These are phyloP conservation scores for Dendropsophus ebraccatus DNA, from an alignment of 2,113 vertebrate species.

Conservation along the genomic window DNA sequence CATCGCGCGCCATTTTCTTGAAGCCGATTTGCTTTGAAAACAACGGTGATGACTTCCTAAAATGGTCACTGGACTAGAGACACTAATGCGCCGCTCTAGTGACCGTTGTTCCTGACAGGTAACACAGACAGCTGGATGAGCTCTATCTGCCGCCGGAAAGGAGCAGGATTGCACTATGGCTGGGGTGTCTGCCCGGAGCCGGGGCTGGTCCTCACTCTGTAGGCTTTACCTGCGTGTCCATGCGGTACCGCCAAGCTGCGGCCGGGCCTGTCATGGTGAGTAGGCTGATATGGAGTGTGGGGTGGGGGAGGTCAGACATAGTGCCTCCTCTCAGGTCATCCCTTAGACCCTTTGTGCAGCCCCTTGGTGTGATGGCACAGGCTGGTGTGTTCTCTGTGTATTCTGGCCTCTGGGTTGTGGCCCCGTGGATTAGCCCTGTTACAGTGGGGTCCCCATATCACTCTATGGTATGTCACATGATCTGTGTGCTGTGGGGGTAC, in stretches of 20 bases:
- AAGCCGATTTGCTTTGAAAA: not conserved
- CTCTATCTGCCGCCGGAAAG: conserved; percentile 12
- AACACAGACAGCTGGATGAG: conserved; percentile 17
- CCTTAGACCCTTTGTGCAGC: no score
- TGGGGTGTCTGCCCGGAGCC: conserved; percentile 68
- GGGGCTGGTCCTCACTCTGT: conserved; percentile 69
- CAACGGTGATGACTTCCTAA: not conserved
- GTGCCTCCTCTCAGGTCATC: not conserved
- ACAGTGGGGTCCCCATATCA: no score
- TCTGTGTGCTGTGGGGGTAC: not conserved
- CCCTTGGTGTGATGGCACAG: no score
- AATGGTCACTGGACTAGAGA: not conserved
- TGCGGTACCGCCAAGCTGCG: conserved; percentile 56
- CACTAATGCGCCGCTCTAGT: not conserved
- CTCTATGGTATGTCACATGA: not conserved
- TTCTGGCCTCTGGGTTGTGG: not conserved
- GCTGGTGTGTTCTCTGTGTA: no score
- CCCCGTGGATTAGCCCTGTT: no score
- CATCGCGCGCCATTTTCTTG: not conserved
- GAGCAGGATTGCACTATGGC: conserved; percentile 62
- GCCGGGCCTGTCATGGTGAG: conserved; percentile 71
- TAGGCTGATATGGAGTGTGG: conserved; percentile 24
- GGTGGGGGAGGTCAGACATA: not conserved
- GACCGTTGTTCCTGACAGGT: not conserved
- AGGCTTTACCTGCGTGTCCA: conserved; percentile 68